Evolutionary conservation across 2,888 invertebrate species (phyloP), one percentile per base, ranked within the genome.

Genomic region (Oscheius sp.): DNA sequence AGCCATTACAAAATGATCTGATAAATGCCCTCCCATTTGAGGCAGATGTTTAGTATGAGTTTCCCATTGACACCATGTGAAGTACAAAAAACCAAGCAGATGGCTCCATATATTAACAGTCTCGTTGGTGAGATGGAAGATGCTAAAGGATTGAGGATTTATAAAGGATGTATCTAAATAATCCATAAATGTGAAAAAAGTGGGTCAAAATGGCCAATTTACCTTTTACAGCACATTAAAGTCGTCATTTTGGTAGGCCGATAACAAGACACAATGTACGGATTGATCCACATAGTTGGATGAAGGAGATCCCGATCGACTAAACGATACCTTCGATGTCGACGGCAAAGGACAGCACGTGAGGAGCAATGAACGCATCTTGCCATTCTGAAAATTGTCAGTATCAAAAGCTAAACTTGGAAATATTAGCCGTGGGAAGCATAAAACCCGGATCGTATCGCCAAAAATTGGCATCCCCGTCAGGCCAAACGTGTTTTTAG

Each of bases 61-160:
- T 82, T 93, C 92, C 70, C 94, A 89, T 24, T 94, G 92, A 77
- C 95, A 88, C 57, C 91, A 91, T 70, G 93, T 89, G 85, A 96
- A 92, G 63, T 95, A 78, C 47, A 87, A 74, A 72, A 88, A 88
- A 45, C 89, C 89, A 28, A 87, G 70, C 9, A 96, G 89, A 87
- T 96, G 96, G 50, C 94, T 94, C 96, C 96, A 96, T 86, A 96
- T 95, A 86, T 96, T 96, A 86, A 96, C 91, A 0, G 95, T 95
- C 88, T 96, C 96, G 87, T 96, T 96, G 67, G 93, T 95, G 94
- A 94, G 94, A 91, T 94, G 92, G 88, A 95, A 94, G 86, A 94
- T 89, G 87, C 95, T 94, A 89, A 74, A 45, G n/a, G n/a, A n/a
- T n/a, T n/a, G n/a, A n/a, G n/a, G n/a, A n/a, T n/a, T n/a, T n/a